Evolutionary conservation across 35 echinoderm and acorn worm species (phyloP), one percentile per base, ranked within the genome.

Genomic region (Eucidaris tribuloides): DNA sequence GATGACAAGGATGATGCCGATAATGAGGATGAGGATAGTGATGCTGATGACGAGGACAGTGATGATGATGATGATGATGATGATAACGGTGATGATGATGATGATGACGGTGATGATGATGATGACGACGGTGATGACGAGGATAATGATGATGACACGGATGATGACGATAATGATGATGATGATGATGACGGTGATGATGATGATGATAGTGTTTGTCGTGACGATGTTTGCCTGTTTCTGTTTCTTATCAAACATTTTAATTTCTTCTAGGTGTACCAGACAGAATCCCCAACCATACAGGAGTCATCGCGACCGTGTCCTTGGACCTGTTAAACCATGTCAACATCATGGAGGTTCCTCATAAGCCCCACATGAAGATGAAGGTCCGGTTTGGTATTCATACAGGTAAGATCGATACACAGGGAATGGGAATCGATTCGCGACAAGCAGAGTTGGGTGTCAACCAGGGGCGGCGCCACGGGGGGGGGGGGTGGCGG

Each of bases 331-430:
- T 91, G 0, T 20, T 79, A 4, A 62, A 91, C 57, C 89, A 91
- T 46, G 78, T 85, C 2, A 80, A 76, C 52, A 63, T 78, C 61
- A 37, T 91, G 3, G 89, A 91, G 62, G 89, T 91, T 24, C 89
- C 89, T 11, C 82, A 91, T 20, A 91, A 91, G 43, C 58, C 58
- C 5, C 72, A 85, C 31, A 71, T 34, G 7, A 79, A 79, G 42
- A 79, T 91, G 42, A 85, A 74, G 35, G 60, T 91, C n/a, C 82
- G 89, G 4, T 62, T 91, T 29, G 89, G 89, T 15, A 79, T 91
- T 5, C 89, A 91, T 59, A 80, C 76, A 52, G 89, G 89, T 86
- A 85, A 54, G 36, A 13, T 29, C 24, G 70, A 56, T 17, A 14
- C 50, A 0, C 50, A 17, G 22, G 22, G 22, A 56, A 56, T 22